Evolutionary conservation across 2,113 vertebrate species (phyloP), one percentile per base, ranked within the genome.

Genomic region (Crotalus tigris): DNA sequence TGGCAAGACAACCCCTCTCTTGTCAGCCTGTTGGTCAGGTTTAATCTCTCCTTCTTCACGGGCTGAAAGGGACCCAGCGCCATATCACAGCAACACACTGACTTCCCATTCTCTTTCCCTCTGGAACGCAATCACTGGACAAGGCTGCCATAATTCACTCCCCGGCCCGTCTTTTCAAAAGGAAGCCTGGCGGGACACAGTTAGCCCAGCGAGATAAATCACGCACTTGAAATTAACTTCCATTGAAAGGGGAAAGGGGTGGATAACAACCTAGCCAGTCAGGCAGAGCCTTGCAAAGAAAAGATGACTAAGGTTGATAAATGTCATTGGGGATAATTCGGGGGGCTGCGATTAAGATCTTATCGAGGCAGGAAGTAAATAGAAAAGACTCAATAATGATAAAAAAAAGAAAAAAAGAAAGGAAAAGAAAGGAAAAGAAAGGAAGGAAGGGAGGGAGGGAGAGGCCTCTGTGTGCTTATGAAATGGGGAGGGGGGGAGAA

Each of bases 91-190:
- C 98, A 95, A 97, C 98, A 98, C 93, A 98, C 98, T 97, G 98
- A 95, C 98, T 97, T 97, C 97, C 98, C 97, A 98, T 99, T 99
- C 97, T 98, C 96, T 96, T 97, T 98, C 98, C 98, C 98, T 95
- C 95, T 97, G 95, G 98, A 98, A 98, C 98, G 98, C 98, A 99
- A 99, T 99, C 99, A 99, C 98, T 94, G 98, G 98, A 98, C 98
- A 98, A 98, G 97, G 97, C 98, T 51, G 98, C 98, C 97, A 98
- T 98, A 98, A 98, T 98, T 98, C 98, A 98, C 98, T 98, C 98
- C 97, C 97, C 95, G 97, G 97, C 97, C 97, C 96, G 97, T 97
- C 96, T 98, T 98, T 98, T 98, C 96, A 98, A 98, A 98, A 99
- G 98, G 98, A 98, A 98, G 98, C 96, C 97, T 96, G 97, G 97